Evolutionary conservation across 1,140 invertebrate species (phyloP).

Genomic region (Leptinotarsa defecta): DNA sequence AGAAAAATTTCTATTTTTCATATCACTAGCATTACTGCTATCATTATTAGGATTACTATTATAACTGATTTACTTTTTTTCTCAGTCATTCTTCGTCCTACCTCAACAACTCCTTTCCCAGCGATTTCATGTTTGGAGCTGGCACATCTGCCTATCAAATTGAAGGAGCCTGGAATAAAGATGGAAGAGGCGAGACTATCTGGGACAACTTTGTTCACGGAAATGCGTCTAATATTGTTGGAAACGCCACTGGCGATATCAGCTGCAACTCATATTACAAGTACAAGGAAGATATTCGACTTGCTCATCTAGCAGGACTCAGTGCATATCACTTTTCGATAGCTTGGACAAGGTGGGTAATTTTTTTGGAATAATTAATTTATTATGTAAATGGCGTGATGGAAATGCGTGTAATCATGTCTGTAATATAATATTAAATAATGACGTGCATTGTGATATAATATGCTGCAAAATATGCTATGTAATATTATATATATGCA

Average conservation of each 20-base stretch:
- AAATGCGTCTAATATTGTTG: constrained; percentile 58
- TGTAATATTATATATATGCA: too few relatives aligned
- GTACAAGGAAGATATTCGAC: constrained; percentile 60
- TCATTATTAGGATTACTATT: too few relatives aligned
- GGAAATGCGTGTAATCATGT: too few relatives aligned
- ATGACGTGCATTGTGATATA: too few relatives aligned
- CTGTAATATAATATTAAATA: too few relatives aligned
- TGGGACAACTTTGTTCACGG: constrained; percentile 64
- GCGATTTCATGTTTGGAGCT: constrained; percentile 38
- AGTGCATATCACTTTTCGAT: constrained; percentile 63
- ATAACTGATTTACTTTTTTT: too few relatives aligned
- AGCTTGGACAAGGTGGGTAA: constrained; percentile 59
- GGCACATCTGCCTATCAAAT: constrained; percentile 54
- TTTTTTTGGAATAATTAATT: too few relatives aligned
- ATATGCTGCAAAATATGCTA: too few relatives aligned
- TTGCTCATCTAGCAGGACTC: constrained; percentile 57
- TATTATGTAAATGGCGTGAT: too few relatives aligned
- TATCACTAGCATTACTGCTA: too few relatives aligned
- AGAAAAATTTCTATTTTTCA: too few relatives aligned
- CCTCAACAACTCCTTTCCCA: neutral
- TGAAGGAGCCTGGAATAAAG: constrained; percentile 55
- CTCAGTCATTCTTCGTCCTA: too few relatives aligned
- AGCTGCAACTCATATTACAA: constrained; percentile 65
- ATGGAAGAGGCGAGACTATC: constrained; percentile 58
- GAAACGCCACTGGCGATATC: constrained; percentile 61